Percentiles rank a stretch among this genome's conserved stretches.
These are phyloP conservation scores for Apodemus agrarius DNA, from an alignment of 2,797 vertebrate genomes.

Conservation along the genomic window DNA sequence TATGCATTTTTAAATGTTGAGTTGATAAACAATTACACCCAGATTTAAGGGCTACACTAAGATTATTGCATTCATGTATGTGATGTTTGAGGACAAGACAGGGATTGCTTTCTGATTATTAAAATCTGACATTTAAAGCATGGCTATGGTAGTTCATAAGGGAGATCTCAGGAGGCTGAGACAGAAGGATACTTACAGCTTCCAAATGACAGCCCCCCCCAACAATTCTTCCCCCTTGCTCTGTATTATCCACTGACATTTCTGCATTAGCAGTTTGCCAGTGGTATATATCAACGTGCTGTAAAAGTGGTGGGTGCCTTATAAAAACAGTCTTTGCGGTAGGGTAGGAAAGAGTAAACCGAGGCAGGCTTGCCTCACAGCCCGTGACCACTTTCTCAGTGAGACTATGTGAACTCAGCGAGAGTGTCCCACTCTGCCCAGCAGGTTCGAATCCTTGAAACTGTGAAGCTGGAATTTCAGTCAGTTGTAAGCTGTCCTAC, in stretches of 20 bases:
- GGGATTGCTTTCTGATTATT: not conserved
- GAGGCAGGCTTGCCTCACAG: constrained; percentile 61
- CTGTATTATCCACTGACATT: not conserved
- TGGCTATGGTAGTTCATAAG: not conserved
- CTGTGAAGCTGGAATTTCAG: not conserved
- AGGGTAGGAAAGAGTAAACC: not conserved
- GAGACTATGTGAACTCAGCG: too few relatives aligned
- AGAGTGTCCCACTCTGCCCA: too few relatives aligned
- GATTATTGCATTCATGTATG: too few relatives aligned
- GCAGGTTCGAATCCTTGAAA: not conserved
- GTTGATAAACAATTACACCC: not conserved
- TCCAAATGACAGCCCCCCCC: not conserved
- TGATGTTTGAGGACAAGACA: not conserved
- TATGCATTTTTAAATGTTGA: not conserved
- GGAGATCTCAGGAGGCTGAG: not conserved
- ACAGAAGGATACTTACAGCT: not conserved
- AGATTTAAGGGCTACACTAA: too few relatives aligned
- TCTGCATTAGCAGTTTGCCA: not conserved
- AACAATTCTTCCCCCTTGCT: not conserved
- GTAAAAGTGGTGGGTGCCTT: not conserved
- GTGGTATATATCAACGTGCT: not conserved
- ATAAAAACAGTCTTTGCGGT: not conserved
- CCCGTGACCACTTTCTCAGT: constrained; percentile 51
- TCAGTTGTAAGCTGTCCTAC: not conserved
- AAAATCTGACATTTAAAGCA: not conserved